These are phyloP conservation scores for Cololabis saira DNA, from an alignment of 2,113 vertebrate species.

Conservation along the genomic window DNA sequence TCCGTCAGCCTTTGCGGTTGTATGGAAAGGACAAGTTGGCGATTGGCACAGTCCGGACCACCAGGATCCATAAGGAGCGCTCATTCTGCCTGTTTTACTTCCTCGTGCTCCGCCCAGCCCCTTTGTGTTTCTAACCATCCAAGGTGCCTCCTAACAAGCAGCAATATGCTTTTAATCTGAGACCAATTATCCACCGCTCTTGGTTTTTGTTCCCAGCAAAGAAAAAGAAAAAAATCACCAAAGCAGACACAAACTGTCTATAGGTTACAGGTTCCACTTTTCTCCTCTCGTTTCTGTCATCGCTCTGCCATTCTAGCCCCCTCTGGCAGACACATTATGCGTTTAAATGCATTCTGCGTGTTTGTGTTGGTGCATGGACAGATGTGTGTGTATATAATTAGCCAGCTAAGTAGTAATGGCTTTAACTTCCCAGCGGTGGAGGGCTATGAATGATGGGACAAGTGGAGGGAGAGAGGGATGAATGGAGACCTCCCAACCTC, in stretches of 20 bases:
- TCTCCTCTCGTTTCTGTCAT: constrained; percentile 75
- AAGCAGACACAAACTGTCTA: constrained; percentile 63
- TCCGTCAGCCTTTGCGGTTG: constrained; percentile 23
- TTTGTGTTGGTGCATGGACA: constrained; percentile 2
- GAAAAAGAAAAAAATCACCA: constrained; percentile 43
- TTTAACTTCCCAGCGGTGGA: constrained; percentile 73
- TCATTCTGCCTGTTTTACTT: too few species aligned
- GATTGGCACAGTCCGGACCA: constrained; percentile 45
- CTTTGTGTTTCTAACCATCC: constrained; percentile 42
- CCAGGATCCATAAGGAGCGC: constrained; percentile 22
- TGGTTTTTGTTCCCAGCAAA: constrained; percentile 72
- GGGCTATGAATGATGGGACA: constrained; percentile 72
- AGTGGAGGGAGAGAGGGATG: constrained; percentile 51
- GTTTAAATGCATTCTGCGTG: constrained; percentile 42
- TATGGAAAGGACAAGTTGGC: constrained; percentile 11
- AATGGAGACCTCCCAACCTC: constrained; percentile 57
- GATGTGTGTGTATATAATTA: constrained; percentile 71
- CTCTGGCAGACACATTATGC: constrained; percentile 75
- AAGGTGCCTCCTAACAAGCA: constrained; percentile 63
- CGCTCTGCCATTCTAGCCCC: constrained; percentile 65
- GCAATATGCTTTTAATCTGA: constrained; percentile 77
- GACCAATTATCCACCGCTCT: constrained; percentile 71
- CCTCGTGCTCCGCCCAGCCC: neutral
- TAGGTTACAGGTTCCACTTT: constrained; percentile 59
- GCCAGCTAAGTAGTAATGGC: constrained; percentile 84